These are phyloP conservation scores for Corbicula japonica DNA, from an alignment of 2,888 invertebrate genomes.

Conservation along the genomic window DNA sequence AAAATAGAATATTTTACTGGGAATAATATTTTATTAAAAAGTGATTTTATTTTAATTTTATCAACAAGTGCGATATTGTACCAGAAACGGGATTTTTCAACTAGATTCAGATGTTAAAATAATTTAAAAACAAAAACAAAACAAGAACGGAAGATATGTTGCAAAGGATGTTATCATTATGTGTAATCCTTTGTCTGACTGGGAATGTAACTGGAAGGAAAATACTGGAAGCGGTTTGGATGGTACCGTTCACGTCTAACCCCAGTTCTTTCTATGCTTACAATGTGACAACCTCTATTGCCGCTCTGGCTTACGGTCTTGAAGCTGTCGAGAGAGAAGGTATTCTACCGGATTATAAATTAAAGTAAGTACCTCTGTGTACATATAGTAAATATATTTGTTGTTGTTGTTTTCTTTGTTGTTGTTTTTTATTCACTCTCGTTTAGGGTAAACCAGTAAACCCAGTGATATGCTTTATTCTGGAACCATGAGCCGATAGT, in stretches of 20 bases:
- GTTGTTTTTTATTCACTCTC: neutral
- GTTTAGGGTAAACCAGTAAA: neutral
- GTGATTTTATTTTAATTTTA: no score
- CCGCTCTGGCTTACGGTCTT: conserved; percentile 37
- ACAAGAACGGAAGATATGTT: no score
- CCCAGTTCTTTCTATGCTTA: conserved; percentile 10
- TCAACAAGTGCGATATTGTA: no score
- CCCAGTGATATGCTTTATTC: neutral
- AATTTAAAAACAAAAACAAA: no score
- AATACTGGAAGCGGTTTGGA: no score
- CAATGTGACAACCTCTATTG: conserved; percentile 40
- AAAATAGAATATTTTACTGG: no score
- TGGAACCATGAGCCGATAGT: neutral
- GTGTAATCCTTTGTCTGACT: no score
- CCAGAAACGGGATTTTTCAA: no score
- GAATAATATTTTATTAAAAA: no score
- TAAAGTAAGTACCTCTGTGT: conserved; percentile 32
- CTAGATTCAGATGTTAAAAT: no score
- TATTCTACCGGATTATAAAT: conserved; percentile 25
- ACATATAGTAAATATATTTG: neutral
- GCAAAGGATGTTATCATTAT: no score
- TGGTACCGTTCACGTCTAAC: conserved; percentile 38
- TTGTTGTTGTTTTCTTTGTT: neutral
- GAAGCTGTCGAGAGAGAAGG: conserved; percentile 14
- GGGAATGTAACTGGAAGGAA: no score